phyloP scores from a whole-genome alignment of 2,797 vertebrate genomes.

The Spinibarbus caldwelli region DNA sequence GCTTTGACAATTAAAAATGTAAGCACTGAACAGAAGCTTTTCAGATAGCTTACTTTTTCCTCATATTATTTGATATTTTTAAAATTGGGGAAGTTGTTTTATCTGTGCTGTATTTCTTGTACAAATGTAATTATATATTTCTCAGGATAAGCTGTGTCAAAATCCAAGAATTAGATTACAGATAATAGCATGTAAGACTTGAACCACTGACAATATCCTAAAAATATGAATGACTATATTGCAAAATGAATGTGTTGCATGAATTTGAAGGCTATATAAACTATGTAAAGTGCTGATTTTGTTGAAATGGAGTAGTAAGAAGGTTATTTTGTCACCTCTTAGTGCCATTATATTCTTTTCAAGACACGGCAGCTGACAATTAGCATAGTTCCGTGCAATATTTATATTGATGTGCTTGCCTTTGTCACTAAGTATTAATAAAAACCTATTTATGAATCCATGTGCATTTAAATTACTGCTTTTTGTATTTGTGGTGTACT shows the following conservation, averaged over 20 bases:
- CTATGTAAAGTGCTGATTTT: conserved; percentile 10
- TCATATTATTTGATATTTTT: neutral
- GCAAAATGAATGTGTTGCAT: conserved; percentile 46
- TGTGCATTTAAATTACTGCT: neutral
- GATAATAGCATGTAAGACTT: conserved; percentile 16
- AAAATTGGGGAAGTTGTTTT: neutral
- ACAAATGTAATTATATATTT: conserved; percentile 3
- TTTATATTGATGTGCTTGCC: conserved; percentile 38
- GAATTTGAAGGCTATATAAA: conserved; percentile 37
- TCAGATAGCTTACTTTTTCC: conserved; percentile 3
- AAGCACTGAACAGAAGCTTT: conserved; percentile 10
- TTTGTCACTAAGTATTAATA: conserved; percentile 34
- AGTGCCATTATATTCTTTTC: conserved; percentile 36
- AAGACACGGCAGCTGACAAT: conserved; percentile 44
- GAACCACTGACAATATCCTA: conserved; percentile 5
- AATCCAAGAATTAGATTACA: conserved; percentile 7
- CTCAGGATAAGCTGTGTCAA: conserved; percentile 31
- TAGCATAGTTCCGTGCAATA: conserved; percentile 42
- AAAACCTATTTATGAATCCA: conserved; percentile 17
- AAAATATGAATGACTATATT: conserved; percentile 10
- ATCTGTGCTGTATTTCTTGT: conserved; percentile 10
- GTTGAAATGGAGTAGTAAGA: conserved; percentile 5
- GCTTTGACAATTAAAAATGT: neutral
- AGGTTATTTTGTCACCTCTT: conserved; percentile 32
- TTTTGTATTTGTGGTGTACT: neutral